Percentiles rank a stretch among this genome's conserved stretches.
These are phyloP conservation scores for Botrylloides violaceus DNA, from an alignment of 23 tunicate genomes.

Conservation along the genomic window DNA sequence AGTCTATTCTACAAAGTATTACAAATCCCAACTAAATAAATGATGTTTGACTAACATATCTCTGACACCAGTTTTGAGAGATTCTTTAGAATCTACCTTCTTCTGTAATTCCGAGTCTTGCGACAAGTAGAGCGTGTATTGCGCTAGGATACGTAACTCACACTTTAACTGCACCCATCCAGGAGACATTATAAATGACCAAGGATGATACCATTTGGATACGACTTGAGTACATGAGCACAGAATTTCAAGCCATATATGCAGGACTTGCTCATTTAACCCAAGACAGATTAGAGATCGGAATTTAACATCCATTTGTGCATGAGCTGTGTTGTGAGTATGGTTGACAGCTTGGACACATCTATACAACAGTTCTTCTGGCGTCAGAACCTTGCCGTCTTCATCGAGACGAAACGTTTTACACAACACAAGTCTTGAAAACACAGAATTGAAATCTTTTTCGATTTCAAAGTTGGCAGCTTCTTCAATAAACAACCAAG, in stretches of 20 bases:
- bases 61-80: constrained; percentile 67
- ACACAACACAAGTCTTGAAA: constrained; percentile 80
- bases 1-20: too few relatives aligned
- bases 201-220: constrained; percentile 87
- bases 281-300: constrained; percentile 72
- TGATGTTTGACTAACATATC: constrained; percentile 94
- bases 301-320: constrained; percentile 88
- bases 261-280: constrained; percentile 85
- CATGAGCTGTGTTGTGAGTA: constrained; percentile 88
- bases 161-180: constrained; percentile 95
- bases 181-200: constrained; percentile 80
- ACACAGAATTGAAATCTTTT: constrained; percentile 86
- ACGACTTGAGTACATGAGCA: constrained; percentile 68
- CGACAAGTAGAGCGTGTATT: constrained; percentile 75
- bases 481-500: constrained; percentile 92
- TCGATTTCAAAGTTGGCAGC: constrained; percentile 77
- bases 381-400: constrained; percentile 90
- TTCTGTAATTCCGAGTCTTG: constrained; percentile 78
- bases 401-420: constrained; percentile 82
- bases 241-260: constrained; percentile 74
- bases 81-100: constrained; percentile 48
- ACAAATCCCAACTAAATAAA: constrained; percentile 93
- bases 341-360: constrained; percentile 86
- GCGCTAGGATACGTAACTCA: constrained; percentile 54
- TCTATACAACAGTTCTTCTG: constrained; percentile 78